phyloP scores from a whole-genome alignment of 2,888 invertebrate species.

The Apoda limacodes region DNA sequence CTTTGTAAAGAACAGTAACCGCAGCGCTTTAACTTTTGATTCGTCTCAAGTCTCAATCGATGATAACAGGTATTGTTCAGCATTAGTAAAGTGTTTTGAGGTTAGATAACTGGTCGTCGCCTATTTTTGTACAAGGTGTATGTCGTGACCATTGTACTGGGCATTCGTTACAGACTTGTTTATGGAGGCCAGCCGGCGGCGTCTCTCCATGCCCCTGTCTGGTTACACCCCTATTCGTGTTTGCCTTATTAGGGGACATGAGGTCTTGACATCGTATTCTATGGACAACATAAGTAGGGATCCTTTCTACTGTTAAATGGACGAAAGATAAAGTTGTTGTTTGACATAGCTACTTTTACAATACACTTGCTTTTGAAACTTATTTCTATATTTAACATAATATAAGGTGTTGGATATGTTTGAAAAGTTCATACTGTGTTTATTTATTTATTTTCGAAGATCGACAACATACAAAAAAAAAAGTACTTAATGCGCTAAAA shows the following conservation, averaged over 20 bases:
- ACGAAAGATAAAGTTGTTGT: slow-evolving; percentile 18
- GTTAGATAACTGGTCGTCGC: too few species aligned
- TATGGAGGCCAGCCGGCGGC: slow-evolving; percentile 15
- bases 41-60: too few species aligned
- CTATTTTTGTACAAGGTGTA: not conserved
- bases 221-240: slow-evolving; percentile 35
- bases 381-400: too few species aligned
- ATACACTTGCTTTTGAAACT: slow-evolving; percentile 35
- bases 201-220: slow-evolving; percentile 23
- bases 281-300: slow-evolving; percentile 7
- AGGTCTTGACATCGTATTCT: slow-evolving; percentile 29
- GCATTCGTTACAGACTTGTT: slow-evolving; percentile 14
- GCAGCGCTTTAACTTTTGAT: too few species aligned
- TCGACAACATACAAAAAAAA: too few species aligned
- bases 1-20: too few species aligned
- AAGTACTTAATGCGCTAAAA: too few species aligned
- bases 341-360: slow-evolving; percentile 23
- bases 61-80: too few species aligned
- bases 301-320: slow-evolving; percentile 3
- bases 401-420: too few species aligned
- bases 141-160: not conserved
- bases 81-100: too few species aligned
- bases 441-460: too few species aligned
- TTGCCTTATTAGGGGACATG: slow-evolving; percentile 35
- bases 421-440: too few species aligned